phyloP scores from a whole-genome alignment of 2,113 vertebrate genomes.

The Columbina picui region DNA sequence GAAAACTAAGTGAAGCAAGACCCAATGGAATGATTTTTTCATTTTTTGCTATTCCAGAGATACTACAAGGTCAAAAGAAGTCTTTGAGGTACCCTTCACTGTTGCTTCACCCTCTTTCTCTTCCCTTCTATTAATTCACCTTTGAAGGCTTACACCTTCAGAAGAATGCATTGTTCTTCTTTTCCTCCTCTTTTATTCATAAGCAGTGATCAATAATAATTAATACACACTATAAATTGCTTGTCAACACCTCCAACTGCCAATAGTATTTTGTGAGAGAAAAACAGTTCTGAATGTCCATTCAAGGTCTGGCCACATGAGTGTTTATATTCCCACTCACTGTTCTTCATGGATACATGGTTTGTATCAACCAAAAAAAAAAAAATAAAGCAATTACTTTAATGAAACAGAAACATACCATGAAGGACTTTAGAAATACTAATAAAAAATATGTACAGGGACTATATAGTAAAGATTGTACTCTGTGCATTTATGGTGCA shows the following conservation, averaged over 20 bases:
- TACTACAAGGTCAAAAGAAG: background rate
- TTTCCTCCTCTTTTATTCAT: background rate
- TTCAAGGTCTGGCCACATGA: background rate
- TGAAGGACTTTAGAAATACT: background rate
- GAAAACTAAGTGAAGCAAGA: background rate
- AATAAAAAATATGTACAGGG: background rate
- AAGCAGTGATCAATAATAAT: background rate
- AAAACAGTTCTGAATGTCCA: background rate
- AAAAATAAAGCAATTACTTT: background rate
- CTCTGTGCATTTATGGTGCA: background rate
- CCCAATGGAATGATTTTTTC: background rate
- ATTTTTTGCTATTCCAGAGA: background rate
- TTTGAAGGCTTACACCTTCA: background rate
- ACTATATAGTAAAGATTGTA: background rate
- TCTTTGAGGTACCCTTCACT: background rate
- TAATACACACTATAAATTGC: background rate
- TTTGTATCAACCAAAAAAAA: background rate
- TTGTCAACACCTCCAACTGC: background rate
- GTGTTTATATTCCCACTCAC: background rate
- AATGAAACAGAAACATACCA: background rate
- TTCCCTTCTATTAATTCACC: background rate
- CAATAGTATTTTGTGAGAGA: background rate
- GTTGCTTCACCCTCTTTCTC: background rate
- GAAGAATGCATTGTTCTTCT: background rate
- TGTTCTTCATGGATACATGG: background rate